A percentile compares a stretch with the other conserved stretches of the same genome.
Evolutionary conservation across 2,113 vertebrate genomes (phyloP).

Genomic region (Poicephalus gulielmi): DNA sequence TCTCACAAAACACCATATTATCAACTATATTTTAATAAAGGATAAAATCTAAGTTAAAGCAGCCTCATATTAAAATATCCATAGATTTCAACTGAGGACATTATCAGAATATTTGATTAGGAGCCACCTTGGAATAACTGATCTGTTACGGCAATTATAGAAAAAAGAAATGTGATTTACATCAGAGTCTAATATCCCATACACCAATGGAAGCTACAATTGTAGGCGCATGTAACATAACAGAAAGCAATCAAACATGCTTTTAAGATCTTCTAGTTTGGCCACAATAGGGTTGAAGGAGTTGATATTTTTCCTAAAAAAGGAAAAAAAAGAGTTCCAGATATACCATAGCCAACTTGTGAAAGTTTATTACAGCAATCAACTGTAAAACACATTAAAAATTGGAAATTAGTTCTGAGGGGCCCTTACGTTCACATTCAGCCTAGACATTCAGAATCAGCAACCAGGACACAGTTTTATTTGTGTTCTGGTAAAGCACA

Average conservation of each 20-base stretch:
- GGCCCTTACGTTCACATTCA: neutral
- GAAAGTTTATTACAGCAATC: neutral
- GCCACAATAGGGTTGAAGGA: neutral
- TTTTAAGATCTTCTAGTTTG: neutral
- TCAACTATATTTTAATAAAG: neutral
- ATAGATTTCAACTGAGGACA: neutral
- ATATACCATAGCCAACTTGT: neutral
- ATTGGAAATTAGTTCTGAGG: neutral
- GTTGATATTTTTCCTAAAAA: neutral
- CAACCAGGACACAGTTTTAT: neutral
- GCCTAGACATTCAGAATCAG: neutral
- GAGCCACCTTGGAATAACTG: neutral
- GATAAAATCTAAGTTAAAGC: neutral
- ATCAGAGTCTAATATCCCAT: neutral
- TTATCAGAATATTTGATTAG: neutral
- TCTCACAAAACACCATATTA: neutral
- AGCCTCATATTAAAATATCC: neutral
- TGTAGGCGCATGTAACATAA: accelerated
- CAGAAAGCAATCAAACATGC: neutral
- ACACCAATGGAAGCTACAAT: neutral
- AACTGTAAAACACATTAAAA: neutral
- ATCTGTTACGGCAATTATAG: neutral
- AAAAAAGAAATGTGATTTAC: neutral
- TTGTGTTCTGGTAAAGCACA: neutral
- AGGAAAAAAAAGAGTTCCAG: neutral